Conservation (phyloP, 1,140 invertebrate genomes). For the Anadara kagoshimensis region DNA sequence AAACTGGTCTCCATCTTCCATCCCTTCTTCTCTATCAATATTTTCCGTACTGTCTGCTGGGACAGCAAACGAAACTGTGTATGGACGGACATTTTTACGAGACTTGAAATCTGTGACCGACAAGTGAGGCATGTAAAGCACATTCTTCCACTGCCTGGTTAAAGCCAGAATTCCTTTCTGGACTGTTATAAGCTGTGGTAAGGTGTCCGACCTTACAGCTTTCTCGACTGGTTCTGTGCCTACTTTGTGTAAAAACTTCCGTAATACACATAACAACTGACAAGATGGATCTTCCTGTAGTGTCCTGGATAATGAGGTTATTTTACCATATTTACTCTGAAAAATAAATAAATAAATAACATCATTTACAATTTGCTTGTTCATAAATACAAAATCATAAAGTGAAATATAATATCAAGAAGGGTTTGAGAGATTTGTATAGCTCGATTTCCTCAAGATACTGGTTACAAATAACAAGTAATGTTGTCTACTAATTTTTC, state of each 20-base stretch:
- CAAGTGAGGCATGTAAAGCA: conserved; percentile 92
- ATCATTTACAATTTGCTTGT: no score
- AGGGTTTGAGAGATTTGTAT: no score
- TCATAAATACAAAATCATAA: no score
- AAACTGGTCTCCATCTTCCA: conserved; percentile 76
- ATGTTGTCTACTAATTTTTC: no score
- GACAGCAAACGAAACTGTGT: conserved; percentile 91
- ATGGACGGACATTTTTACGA: conserved; percentile 83
- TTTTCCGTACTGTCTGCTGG: conserved; percentile 77
- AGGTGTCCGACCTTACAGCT: conserved; percentile 86
- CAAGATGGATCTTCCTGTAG: conserved; percentile 96
- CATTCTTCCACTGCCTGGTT: conserved; percentile 97
- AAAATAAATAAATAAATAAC: conserved; percentile 31
- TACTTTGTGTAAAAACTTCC: conserved; percentile 87
- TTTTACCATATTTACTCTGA: conserved; percentile 92
- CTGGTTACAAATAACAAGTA: no score
- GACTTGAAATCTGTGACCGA: conserved; percentile 82
- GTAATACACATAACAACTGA: conserved; percentile 91
- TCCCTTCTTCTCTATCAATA: conserved; percentile 18
- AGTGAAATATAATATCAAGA: no score
- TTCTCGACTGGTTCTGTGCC: conserved; percentile 85
- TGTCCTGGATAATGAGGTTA: conserved; percentile 91
- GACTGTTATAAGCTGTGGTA: conserved; percentile 91
- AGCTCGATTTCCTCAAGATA: no score
- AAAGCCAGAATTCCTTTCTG: conserved; percentile 92